Evolutionary conservation across 2,113 vertebrate species (phyloP), one percentile per base, ranked within the genome.

Genomic region (Melanostigma gelatinosum): DNA sequence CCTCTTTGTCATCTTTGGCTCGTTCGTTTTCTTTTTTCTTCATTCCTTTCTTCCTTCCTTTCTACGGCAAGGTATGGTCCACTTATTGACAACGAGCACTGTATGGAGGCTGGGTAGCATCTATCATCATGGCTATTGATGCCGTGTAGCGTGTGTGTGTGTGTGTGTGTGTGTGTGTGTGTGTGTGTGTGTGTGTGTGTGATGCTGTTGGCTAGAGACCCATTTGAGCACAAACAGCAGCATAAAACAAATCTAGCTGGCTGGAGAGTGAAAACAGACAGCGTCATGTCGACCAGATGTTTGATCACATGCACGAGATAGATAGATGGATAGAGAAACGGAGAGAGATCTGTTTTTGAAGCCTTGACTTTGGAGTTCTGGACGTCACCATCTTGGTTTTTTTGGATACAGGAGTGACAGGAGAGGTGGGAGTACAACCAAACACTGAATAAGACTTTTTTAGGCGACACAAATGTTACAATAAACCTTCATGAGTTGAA

Each of bases 1-100:
- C 60, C 84, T 74, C 90, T 89, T 87, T 89, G 85, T 87, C 86
- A 83, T 80, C 83, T 72, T 79, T 86, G 64, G 77, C 40, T 71
- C 83, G 55, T 74, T 76, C 57, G 29, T 52, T 60, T 24, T 46
- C 8, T 52, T 32, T 55, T 50, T 42, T 1, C 34, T 50, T 62
- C 18, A 32, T 46, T 70, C 32, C 67, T 36, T 64, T 38, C 27
- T 66, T 15, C 34, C 32, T 58, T 58, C 44, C 24, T 58, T 50
- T 48, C 32, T n/a, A 13, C 1, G 2, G 68, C 16, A 62, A 77
- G 72, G 82, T 88, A 82, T 18, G 6, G 20, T 24, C 29, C 44
- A 12, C 22, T 63, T 61, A 78, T 58, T 16, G 40, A 70, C 58
- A 71, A 80, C 5, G 4, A 44, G 55, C 72, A 60, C 36, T 18